phyloP scores from a whole-genome alignment of 2,888 invertebrate species.

The Fragum whitleyi region DNA sequence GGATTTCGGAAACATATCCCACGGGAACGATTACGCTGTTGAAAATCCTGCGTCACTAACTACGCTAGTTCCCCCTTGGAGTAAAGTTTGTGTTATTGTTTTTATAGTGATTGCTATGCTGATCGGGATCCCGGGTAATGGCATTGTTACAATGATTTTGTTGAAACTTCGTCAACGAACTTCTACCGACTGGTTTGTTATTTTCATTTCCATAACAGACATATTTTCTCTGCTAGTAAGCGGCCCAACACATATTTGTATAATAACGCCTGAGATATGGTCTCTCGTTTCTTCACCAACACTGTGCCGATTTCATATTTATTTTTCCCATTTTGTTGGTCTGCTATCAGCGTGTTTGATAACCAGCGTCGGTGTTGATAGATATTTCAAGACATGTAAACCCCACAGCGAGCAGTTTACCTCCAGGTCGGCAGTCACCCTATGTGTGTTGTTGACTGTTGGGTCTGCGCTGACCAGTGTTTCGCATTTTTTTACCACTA shows the following conservation, averaged over 20 bases:
- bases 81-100: not conserved
- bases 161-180: not conserved
- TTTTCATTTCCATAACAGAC: not conserved
- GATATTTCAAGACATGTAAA: not conserved
- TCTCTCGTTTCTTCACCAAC: not conserved
- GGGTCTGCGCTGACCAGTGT: not conserved
- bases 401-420: not conserved
- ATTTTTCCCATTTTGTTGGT: not conserved
- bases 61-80: not conserved
- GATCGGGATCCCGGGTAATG: not conserved
- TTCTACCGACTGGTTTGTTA: conserved; percentile 9
- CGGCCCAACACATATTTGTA: not conserved
- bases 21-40: no score
- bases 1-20: no score
- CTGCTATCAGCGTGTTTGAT: not conserved
- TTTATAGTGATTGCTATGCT: not conserved
- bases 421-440: not conserved
- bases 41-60: no score
- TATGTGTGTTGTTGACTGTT: not conserved
- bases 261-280: not conserved
- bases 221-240: not conserved
- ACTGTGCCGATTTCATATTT: not conserved
- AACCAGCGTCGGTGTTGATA: not conserved
- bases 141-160: not conserved
- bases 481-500: not conserved